Evolutionary conservation across 2,797 vertebrate genomes (phyloP), one percentile per base, ranked within the genome.

Genomic region (Tarsius wallacei): DNA sequence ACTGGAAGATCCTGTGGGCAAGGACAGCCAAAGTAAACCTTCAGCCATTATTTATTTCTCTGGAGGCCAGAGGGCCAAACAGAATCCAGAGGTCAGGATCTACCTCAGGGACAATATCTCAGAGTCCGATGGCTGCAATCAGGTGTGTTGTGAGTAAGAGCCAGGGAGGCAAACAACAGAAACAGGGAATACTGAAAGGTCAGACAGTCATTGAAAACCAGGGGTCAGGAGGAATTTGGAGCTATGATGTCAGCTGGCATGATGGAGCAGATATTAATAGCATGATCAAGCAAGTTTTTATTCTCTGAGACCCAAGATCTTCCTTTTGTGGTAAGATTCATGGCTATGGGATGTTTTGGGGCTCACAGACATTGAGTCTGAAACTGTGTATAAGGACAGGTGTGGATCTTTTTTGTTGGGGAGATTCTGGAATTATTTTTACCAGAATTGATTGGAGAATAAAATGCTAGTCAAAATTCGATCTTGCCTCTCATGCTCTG

Each of bases 341-440:
- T 10, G 0, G 24, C 33, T 78, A 26, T 0, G 33, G 14, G 33
- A 68, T 28, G 70, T n/a, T 21, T 57, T 51, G n/a, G 19, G 15
- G 49, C 49, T 90, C 28, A 31, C 3, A 73, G 74, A 71, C 0
- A 47, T 17, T 82, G 70, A 28, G 19, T 59, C 33, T 76, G 16
- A 49, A 83, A 70, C 19, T 42, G 13, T 0, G 1, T 2, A 1
- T 31, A 49, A 82, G 55, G 33, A 61, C 36, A 81, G 36, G 15
- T 28, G 14, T 87, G 53, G 33, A 16, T 71, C 42, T 24, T 89
- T 76, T 42, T 53, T 59, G 57, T 0, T 11, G 5, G 22, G 26
- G 6, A 89, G 87, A 77, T 47, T 61, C 36, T 84, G 55, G 59
- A 92, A 57, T 90, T 89, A 28, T 70, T 93, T 81, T 74, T 31